Evolutionary conservation across 2,113 vertebrate species (phyloP).

Genomic region (Muscicapa adusta): DNA sequence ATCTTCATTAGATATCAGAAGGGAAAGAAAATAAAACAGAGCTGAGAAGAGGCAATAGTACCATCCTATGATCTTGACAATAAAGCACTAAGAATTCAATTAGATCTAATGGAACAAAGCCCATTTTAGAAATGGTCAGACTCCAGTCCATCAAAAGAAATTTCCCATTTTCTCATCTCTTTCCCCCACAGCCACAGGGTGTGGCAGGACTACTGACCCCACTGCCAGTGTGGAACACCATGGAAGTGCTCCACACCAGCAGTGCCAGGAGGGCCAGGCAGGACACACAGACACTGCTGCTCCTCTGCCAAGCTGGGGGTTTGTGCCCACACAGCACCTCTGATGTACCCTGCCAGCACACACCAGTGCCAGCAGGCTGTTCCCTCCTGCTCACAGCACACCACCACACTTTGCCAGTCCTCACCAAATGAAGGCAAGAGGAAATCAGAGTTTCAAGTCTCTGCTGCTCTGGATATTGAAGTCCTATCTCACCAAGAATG

Average conservation of each 20-base stretch:
- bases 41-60: not conserved
- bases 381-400: not conserved
- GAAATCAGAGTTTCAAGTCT: not conserved
- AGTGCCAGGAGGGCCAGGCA: not conserved
- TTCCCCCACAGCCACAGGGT: not conserved
- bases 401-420: not conserved
- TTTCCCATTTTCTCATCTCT: not conserved
- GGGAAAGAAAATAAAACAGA: not conserved
- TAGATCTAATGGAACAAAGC: slow-evolving; percentile 39
- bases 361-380: not conserved
- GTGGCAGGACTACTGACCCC: not conserved
- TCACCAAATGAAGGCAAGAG: not conserved
- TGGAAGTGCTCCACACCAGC: not conserved
- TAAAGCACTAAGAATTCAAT: slow-evolving; percentile 15
- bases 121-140: not conserved
- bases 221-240: not conserved
- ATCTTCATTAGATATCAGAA: not conserved
- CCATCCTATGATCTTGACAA: not conserved
- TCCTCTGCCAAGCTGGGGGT: not conserved
- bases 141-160: not conserved
- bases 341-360: not conserved
- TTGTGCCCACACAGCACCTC: too few species aligned
- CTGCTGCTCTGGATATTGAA: not conserved
- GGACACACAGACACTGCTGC: not conserved
- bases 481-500: not conserved